Conservation (phyloP, 1,140 invertebrate species). For the Prorops nasuta region DNA sequence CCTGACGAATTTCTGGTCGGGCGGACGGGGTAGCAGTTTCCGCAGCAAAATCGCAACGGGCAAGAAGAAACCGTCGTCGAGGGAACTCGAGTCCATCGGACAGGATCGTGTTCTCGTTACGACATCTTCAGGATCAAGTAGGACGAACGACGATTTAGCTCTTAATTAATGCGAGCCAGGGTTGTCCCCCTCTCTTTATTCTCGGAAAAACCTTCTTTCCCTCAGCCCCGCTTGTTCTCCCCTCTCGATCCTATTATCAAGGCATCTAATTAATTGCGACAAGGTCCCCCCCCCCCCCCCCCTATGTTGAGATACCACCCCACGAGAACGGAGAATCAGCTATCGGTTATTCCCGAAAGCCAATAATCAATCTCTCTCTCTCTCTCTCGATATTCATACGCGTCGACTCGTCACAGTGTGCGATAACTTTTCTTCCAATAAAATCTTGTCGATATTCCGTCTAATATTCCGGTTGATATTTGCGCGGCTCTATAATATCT, state of each 20-base stretch:
- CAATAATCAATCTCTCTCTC: too few species aligned
- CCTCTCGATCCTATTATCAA: not conserved
- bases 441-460: too few species aligned
- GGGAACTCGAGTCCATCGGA: conserved; percentile 25
- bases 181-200: not conserved
- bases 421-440: too few species aligned
- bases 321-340: too few species aligned
- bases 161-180: conserved; percentile 21
- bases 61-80: conserved; percentile 29
- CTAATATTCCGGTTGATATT: too few species aligned
- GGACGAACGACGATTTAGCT: conserved; percentile 11
- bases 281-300: too few species aligned
- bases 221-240: not conserved
- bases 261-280: too few species aligned
- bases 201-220: conserved; percentile 1
- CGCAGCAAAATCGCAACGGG: conserved; percentile 31
- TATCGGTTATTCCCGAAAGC: too few species aligned
- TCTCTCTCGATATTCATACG: too few species aligned
- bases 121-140: conserved; percentile 42
- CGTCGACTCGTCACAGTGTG: too few species aligned
- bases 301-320: too few species aligned
- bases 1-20: conserved; percentile 36
- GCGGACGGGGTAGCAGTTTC: conserved; percentile 31
- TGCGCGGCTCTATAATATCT: too few species aligned
- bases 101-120: conserved; percentile 21